These are phyloP conservation scores for Dermatemys mawii DNA, from an alignment of 2,113 vertebrate genomes.

Conservation along the genomic window DNA sequence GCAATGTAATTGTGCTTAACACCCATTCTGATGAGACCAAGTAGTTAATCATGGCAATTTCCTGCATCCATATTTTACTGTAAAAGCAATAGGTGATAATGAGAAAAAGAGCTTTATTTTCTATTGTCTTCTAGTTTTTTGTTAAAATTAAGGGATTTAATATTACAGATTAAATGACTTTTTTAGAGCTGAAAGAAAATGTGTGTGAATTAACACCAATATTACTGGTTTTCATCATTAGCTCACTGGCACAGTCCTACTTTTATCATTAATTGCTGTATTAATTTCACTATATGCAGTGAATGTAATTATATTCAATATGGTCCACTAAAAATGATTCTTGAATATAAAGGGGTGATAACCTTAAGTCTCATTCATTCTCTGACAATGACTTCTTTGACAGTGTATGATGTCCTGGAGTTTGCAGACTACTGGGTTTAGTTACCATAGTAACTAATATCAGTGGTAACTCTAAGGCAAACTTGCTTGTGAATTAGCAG, in stretches of 20 bases:
- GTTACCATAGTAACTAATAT: neutral
- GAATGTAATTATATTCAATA: accelerated
- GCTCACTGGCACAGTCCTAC: neutral
- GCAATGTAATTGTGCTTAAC: neutral
- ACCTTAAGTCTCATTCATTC: neutral
- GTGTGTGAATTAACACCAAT: neutral
- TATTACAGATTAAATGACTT: neutral
- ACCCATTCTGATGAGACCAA: neutral
- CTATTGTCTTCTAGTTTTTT: neutral
- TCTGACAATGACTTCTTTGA: neutral
- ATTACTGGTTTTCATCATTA: neutral
- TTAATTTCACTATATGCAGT: no score
- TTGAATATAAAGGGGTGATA: neutral
- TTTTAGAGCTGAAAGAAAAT: neutral
- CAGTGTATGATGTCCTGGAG: neutral
- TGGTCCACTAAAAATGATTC: neutral
- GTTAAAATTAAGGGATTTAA: neutral
- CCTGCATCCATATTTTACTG: accelerated
- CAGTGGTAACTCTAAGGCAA: neutral
- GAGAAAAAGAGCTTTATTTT: accelerated
- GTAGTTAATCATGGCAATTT: neutral
- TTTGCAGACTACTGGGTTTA: neutral
- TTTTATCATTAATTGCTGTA: neutral
- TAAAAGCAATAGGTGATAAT: neutral
- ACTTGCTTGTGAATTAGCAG: accelerated